These are phyloP conservation scores for human DNA, from an alignment of 2,113 vertebrate species.

Conservation along the genomic window DNA sequence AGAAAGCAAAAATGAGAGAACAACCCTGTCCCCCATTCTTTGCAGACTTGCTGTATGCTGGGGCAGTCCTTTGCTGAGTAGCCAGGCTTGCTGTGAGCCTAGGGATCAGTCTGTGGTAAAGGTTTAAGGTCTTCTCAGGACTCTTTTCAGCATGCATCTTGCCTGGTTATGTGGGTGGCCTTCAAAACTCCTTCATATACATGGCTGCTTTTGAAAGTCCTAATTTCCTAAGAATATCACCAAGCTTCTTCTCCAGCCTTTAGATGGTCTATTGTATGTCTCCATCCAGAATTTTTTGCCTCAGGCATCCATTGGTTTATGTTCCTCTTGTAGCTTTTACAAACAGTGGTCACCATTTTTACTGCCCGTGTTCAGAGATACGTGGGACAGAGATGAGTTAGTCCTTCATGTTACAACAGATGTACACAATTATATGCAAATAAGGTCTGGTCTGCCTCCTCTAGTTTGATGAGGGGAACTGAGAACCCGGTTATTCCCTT, in stretches of 20 bases:
- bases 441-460: not conserved
- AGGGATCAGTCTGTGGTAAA: not conserved
- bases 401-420: not conserved
- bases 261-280: not conserved
- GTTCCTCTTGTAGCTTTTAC: not conserved
- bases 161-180: not conserved
- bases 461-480: not conserved
- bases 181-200: not conserved
- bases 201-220: not conserved
- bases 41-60: not conserved
- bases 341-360: not conserved
- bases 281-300: not conserved
- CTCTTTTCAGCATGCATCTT: not conserved
- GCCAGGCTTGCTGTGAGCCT: not conserved
- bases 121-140: not conserved
- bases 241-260: not conserved
- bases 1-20: not conserved
- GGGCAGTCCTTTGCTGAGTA: not conserved
- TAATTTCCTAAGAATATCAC: not conserved
- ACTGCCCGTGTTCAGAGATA: not conserved
- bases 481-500: not conserved
- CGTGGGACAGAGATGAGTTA: not conserved
- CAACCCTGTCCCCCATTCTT: not conserved
- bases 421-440: not conserved
- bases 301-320: not conserved